Base-by-base conservation (phyloP, 35 echinoderm and acorn worm genomes). In the Ptychodera flava region DNA sequence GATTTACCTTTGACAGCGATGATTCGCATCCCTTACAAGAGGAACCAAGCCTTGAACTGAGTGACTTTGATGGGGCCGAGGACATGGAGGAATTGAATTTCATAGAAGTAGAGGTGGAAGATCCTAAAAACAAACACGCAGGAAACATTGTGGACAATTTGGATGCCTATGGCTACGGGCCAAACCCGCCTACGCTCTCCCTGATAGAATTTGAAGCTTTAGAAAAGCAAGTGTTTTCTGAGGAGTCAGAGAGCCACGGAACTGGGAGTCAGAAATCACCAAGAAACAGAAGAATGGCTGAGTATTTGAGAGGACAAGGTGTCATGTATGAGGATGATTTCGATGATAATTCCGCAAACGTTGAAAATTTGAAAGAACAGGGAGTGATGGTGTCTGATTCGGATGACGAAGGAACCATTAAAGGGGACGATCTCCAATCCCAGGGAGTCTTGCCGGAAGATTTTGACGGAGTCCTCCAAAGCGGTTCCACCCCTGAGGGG, bases 381-480 rank as follows among this genome's bases (percentile, higher is more conserved):
- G 45, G 45, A 6, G 45, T 64, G 6, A 64, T 64, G 6, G 45
- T 6, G 6, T 64, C 45, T 64, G 45, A 64, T 22, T 64, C 45
- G 6, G 45, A 64, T 64, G 45, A 64, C 22, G 45, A 64, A 22
- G 45, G 45, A 64, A 64, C 45, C 45, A 64, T 64, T 64, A 6
- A 64, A 64, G 45, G 45, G 45, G n/a, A n/a, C n/a, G 45, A 64
- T 64, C 45, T 64, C 6, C 45, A 64, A 12, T 6, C 6, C 22
- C 45, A 64, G 22, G 45, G 45, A 12, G 45, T 64, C 45, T 64
- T 64, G 45, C 45, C 6, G 45, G 45, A 64, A 12, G 45, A 64
- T 64, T 64, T 64, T 90, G 32, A 83, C 31, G 36, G 79, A 31
- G 37, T 64, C 79, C 53, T 16, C 75, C 79, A 0, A 78, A 79